Evolutionary conservation across 2,888 invertebrate species (phyloP).

Genomic region (Teleogryllus oceanicus): DNA sequence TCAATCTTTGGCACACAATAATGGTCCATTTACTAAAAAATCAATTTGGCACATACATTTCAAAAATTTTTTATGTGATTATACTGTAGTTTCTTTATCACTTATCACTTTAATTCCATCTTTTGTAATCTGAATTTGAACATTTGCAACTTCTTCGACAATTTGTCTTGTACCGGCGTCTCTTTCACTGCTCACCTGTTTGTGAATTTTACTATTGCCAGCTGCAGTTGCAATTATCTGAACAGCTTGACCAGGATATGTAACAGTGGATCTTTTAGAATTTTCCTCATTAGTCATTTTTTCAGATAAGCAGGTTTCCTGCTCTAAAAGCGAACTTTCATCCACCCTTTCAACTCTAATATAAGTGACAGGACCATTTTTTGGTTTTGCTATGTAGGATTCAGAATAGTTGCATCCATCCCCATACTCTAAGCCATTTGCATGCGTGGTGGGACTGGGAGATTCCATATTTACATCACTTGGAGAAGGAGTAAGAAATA

Average conservation of each 20-base stretch:
- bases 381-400: conserved; percentile 12
- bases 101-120: conserved; percentile 77
- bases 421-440: conserved; percentile 4
- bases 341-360: conserved; percentile 44
- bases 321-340: conserved; percentile 44
- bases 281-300: conserved; percentile 36
- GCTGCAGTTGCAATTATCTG: conserved; percentile 37
- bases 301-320: conserved; percentile 23
- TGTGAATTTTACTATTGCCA: conserved; percentile 32
- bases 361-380: conserved; percentile 33
- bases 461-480: conserved; percentile 54
- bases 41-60: background rate
- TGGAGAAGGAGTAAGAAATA: conserved; percentile 55
- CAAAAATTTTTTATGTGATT: conserved; percentile 36
- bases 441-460: conserved; percentile 47
- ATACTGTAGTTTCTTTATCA: conserved; percentile 71
- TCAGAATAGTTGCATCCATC: background rate
- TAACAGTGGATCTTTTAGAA: conserved; percentile 34
- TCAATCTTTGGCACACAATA: background rate
- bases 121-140: conserved; percentile 70
- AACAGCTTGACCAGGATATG: conserved; percentile 39
- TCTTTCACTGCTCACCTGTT: conserved; percentile 36
- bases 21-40: background rate
- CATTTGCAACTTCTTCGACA: conserved; percentile 54
- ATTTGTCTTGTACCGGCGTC: conserved; percentile 26